Conservation (phyloP, 1,140 invertebrate species). For the Tetragonula clypearis region DNA sequence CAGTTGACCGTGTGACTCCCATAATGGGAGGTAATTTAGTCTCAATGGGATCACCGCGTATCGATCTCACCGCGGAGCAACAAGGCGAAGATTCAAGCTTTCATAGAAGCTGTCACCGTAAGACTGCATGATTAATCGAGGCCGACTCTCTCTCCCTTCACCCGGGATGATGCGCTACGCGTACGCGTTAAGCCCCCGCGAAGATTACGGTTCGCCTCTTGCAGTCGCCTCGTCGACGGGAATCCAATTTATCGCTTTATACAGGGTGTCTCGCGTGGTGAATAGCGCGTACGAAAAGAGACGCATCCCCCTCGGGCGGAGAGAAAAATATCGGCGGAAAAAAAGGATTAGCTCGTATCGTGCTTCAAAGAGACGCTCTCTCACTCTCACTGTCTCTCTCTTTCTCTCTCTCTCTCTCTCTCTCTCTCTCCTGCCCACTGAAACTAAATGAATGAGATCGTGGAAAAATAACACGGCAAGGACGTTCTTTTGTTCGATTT, state of each 20-base stretch:
- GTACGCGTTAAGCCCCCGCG: conserved; percentile 22
- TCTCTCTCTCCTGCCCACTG: no score
- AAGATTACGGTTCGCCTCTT: conserved; percentile 23
- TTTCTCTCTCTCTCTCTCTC: neutral
- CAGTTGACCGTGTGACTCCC: conserved; percentile 3
- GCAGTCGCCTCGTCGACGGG: neutral
- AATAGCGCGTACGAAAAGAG: no score
- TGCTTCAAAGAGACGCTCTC: neutral
- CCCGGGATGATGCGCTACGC: neutral
- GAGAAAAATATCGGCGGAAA: neutral
- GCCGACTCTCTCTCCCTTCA: neutral
- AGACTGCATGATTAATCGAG: conserved; percentile 48
- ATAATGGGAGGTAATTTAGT: conserved; percentile 43
- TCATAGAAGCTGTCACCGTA: conserved; percentile 42
- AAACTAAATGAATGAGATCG: neutral
- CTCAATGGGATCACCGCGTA: conserved; percentile 41
- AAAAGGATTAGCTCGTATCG: neutral
- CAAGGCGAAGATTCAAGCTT: conserved; percentile 30
- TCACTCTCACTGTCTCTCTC: no score
- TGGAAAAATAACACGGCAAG: neutral
- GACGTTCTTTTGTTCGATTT: neutral
- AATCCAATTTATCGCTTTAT: conserved; percentile 36
- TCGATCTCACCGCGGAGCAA: conserved; percentile 35
- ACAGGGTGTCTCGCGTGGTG: neutral
- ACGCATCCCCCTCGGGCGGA: neutral